phyloP scores from a whole-genome alignment of 2,888 invertebrate species.

The Lagria hirta region DNA sequence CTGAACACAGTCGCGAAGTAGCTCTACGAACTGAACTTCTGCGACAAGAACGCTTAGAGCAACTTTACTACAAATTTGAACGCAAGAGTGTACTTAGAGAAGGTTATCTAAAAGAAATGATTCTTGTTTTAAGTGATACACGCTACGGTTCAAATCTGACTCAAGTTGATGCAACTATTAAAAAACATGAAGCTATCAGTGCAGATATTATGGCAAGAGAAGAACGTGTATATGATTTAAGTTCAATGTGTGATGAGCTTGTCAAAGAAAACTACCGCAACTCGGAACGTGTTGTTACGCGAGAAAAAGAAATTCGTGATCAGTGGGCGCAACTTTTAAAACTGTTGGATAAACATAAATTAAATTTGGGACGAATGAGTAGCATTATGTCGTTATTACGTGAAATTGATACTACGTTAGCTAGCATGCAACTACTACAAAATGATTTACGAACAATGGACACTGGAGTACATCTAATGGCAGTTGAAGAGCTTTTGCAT shows the following conservation, averaged over 20 bases:
- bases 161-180: conserved; percentile 95
- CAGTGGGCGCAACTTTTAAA: conserved; percentile 87
- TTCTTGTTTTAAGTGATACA: conserved; percentile 88
- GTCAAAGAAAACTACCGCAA: conserved; percentile 90
- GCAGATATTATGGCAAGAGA: conserved; percentile 93
- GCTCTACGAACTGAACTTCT: conserved; percentile 88
- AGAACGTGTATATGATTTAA: conserved; percentile 91
- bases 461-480: conserved; percentile 89
- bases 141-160: conserved; percentile 86
- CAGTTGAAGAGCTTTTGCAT: conserved; percentile 92
- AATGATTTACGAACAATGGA: conserved; percentile 76
- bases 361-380: conserved; percentile 75
- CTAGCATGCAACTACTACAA: conserved; percentile 82
- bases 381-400: conserved; percentile 84
- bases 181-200: conserved; percentile 97
- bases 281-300: conserved; percentile 70
- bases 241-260: conserved; percentile 90
- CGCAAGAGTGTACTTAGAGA: conserved; percentile 93
- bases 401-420: conserved; percentile 87
- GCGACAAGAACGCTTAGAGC: conserved; percentile 90
- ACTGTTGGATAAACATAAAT: conserved; percentile 80
- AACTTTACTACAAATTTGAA: conserved; percentile 93
- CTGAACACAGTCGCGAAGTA: conserved; percentile 92
- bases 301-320: conserved; percentile 69
- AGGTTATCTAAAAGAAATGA: conserved; percentile 97